These are phyloP conservation scores for Boleophthalmus pectinirostris DNA, from an alignment of 2,113 vertebrate genomes.

Conservation along the genomic window DNA sequence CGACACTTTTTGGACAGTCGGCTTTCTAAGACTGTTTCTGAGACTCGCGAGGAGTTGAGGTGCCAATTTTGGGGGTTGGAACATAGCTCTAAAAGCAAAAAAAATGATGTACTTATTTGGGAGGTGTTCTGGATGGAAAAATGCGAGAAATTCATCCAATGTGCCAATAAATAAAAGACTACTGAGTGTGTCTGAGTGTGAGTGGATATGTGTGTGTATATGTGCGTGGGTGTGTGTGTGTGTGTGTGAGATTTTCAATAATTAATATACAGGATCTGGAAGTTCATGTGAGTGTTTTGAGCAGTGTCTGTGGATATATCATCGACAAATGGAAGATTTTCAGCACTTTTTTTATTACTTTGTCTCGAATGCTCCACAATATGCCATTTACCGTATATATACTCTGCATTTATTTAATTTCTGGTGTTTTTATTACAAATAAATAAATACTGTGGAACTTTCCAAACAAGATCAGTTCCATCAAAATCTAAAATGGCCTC, in stretches of 20 bases:
- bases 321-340: no score
- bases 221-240: not conserved
- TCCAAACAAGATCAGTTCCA: no score
- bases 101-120: constrained; percentile 7
- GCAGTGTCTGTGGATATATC: not conserved
- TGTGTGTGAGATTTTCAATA: not conserved
- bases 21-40: constrained; percentile 17
- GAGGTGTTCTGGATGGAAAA: not conserved
- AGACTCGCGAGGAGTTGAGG: constrained; percentile 14
- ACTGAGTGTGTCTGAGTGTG: not conserved
- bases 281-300: not conserved
- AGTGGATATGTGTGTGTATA: no score
- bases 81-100: constrained; percentile 24
- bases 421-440: no score
- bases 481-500: no score
- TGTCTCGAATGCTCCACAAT: no score
- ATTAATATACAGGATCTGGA: not conserved
- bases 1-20: constrained; percentile 56
- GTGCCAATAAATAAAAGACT: not conserved
- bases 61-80: constrained; percentile 34
- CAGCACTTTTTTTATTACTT: no score
- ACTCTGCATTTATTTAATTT: no score
- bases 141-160: not conserved
- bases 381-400: no score
- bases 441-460: no score